Evolutionary conservation across 2,113 vertebrate genomes (phyloP).

Genomic region (Megaleporinus macrocephalus): DNA sequence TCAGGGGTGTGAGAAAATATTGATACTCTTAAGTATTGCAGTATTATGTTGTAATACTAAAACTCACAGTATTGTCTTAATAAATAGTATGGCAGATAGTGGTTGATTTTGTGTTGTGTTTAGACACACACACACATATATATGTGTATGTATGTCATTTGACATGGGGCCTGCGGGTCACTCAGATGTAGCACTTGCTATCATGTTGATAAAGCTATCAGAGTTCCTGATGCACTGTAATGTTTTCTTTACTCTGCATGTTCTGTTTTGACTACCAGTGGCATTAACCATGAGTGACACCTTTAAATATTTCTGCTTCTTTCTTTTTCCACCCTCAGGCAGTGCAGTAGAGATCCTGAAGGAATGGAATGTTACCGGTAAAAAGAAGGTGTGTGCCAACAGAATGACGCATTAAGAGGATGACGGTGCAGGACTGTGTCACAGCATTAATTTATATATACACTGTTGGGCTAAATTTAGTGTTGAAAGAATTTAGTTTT

Average conservation of each 20-base stretch:
- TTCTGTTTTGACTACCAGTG: background rate
- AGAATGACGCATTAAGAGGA: constrained; percentile 8
- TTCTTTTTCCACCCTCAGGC: constrained; percentile 72
- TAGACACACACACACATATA: no score
- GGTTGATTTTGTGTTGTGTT: no score
- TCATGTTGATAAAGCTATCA: background rate
- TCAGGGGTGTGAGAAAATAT: no score
- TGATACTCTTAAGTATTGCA: no score
- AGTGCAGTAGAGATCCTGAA: constrained; percentile 92
- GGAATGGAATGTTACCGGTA: constrained; percentile 94
- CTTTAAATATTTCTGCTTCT: background rate
- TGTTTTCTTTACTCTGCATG: background rate
- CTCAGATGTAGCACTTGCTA: no score
- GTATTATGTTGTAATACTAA: no score
- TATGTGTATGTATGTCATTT: no score
- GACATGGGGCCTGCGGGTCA: no score
- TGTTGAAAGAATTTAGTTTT: background rate
- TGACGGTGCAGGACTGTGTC: background rate
- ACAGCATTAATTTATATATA: background rate
- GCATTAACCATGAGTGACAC: background rate
- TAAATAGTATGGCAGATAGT: no score
- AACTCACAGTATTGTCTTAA: no score
- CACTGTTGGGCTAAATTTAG: constrained; percentile 22
- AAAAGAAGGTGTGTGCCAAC: constrained; percentile 87
- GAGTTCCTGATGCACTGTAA: background rate